These are phyloP conservation scores for Pampus argenteus DNA, from an alignment of 2,797 vertebrate genomes.

Conservation along the genomic window DNA sequence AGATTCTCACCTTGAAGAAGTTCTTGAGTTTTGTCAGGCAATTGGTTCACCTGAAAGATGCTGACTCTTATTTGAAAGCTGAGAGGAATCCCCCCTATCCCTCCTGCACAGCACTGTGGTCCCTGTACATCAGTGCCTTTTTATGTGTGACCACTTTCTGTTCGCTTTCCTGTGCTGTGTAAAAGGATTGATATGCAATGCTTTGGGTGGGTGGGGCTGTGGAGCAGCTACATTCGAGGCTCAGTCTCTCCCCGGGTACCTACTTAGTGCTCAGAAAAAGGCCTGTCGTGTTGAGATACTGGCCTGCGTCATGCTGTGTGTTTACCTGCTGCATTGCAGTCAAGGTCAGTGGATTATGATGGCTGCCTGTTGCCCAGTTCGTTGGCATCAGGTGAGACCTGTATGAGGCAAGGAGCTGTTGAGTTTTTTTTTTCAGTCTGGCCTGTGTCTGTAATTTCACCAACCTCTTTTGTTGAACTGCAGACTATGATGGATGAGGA, in stretches of 20 bases:
- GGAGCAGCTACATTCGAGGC: conserved; percentile 38
- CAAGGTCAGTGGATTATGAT: conserved; percentile 66
- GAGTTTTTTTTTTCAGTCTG: conserved; percentile 28
- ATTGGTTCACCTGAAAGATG: conserved; percentile 49
- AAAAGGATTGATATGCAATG: conserved; percentile 34
- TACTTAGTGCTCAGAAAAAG: conserved; percentile 41
- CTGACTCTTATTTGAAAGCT: conserved; percentile 48
- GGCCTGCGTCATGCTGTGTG: conserved; percentile 48
- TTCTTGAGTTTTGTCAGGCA: conserved; percentile 24
- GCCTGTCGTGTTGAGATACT: conserved; percentile 63
- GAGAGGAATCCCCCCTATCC: conserved; percentile 10
- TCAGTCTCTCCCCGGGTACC: conserved; percentile 36
- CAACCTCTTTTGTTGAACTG: conserved; percentile 13
- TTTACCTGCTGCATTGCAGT: conserved; percentile 65
- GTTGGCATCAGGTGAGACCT: conserved; percentile 21
- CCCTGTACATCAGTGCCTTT: conserved; percentile 9
- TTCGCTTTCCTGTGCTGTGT: conserved; percentile 27
- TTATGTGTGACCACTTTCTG: conserved; percentile 46
- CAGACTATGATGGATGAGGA: conserved; percentile 36
- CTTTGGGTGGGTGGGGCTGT: conserved; percentile 45
- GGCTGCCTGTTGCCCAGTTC: conserved; percentile 32
- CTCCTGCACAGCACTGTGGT: conserved; percentile 10
- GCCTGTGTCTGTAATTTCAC: conserved; percentile 22
- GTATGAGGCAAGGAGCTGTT: conserved; percentile 21
- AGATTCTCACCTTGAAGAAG: conserved; percentile 51